phyloP scores from a whole-genome alignment of 2,113 vertebrate genomes.

The Rhodinocichla rosea region DNA sequence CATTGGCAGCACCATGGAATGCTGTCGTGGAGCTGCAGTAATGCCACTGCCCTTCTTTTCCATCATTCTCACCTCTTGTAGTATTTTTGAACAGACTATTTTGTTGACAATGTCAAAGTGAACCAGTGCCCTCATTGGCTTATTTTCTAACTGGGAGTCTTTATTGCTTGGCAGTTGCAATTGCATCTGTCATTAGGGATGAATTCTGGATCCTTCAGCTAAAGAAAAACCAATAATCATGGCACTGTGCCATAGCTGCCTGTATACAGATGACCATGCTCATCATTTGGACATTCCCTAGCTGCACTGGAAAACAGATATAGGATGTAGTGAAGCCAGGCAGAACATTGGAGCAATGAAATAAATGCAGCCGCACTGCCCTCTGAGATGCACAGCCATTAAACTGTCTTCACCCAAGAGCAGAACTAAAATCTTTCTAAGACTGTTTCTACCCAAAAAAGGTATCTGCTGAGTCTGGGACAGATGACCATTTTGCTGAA shows the following conservation, averaged over 20 bases:
- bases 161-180: background rate
- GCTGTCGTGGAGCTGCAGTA: background rate
- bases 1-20: background rate
- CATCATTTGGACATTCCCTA: background rate
- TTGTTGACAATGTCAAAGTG: background rate
- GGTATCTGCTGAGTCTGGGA: background rate
- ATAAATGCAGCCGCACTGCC: background rate
- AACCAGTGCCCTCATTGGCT: background rate
- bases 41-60: background rate
- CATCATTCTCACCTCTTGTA: background rate
- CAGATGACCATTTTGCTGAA: background rate
- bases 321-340: background rate
- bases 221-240: background rate
- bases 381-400: rapidly evolving
- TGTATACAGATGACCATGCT: background rate
- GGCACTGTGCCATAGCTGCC: background rate
- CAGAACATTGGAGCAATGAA: background rate
- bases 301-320: background rate
- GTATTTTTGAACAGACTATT: background rate
- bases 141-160: background rate
- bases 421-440: background rate
- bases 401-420: background rate
- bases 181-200: background rate
- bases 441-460: background rate
- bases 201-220: background rate